These are phyloP conservation scores for Dasysyrphus albostriatus DNA, from an alignment of 2,888 invertebrate species.

Conservation along the genomic window DNA sequence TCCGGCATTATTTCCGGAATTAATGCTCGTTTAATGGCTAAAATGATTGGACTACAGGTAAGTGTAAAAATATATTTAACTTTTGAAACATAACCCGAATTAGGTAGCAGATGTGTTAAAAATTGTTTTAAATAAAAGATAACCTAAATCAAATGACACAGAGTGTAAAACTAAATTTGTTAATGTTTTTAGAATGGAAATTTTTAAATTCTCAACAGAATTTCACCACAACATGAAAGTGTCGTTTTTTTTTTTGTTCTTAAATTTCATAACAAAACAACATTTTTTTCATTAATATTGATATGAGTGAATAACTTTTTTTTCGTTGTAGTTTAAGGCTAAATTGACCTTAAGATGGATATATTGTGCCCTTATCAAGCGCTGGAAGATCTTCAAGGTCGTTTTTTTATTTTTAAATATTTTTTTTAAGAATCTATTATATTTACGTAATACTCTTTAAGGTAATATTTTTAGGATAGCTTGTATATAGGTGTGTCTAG, in stretches of 20 bases:
- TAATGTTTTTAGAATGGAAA: not conserved
- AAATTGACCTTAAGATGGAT: not conserved
- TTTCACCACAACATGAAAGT: conserved; percentile 17
- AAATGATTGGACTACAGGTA: too few species aligned
- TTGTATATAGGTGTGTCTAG: too few species aligned
- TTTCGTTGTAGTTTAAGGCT: not conserved
- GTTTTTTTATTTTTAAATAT: too few species aligned
- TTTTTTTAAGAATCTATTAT: too few species aligned
- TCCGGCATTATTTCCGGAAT: too few species aligned
- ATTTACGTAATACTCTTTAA: too few species aligned
- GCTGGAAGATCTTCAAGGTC: too few species aligned
- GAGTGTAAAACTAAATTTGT: not conserved
- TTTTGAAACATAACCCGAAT: too few species aligned
- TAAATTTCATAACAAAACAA: not conserved
- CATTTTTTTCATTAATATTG: not conserved
- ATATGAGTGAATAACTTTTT: not conserved
- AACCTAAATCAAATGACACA: not conserved
- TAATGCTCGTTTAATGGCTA: too few species aligned
- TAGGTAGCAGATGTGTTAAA: too few species aligned
- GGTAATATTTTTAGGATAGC: too few species aligned
- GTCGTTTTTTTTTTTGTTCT: not conserved
- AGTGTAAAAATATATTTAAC: too few species aligned
- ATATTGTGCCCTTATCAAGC: not conserved
- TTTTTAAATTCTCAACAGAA: not conserved
- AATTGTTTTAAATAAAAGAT: not conserved